These are phyloP conservation scores for Drosophila setifemur DNA, from an alignment of 1,140 invertebrate genomes.

Conservation along the genomic window DNA sequence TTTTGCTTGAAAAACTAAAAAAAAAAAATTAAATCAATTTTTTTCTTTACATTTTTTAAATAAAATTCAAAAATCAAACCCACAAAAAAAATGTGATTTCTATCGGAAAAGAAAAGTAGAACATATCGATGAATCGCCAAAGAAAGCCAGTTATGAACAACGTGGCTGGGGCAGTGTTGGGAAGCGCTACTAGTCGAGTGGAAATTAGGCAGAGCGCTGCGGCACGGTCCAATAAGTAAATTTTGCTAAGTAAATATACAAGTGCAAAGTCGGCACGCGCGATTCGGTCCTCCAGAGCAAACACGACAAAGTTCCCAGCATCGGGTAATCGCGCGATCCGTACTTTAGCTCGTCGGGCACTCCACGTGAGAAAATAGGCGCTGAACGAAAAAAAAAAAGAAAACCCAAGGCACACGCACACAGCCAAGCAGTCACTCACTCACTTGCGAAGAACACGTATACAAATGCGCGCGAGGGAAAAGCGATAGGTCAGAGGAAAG, in stretches of 20 bases:
- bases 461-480: slow-evolving; percentile 42
- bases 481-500: slow-evolving; percentile 41
- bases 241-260: slow-evolving; percentile 40
- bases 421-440: neutral
- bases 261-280: slow-evolving; percentile 11
- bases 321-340: neutral
- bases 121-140: too few relatives aligned
- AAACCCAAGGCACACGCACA: neutral
- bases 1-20: too few relatives aligned
- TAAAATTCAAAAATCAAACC: too few relatives aligned
- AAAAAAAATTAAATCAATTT: too few relatives aligned
- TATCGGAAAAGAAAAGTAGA: too few relatives aligned
- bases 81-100: too few relatives aligned
- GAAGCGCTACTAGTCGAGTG: slow-evolving; percentile 8
- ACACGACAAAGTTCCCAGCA: neutral
- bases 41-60: too few relatives aligned
- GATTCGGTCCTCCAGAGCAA: neutral
- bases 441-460: slow-evolving; percentile 26
- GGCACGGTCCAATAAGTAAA: slow-evolving; percentile 29
- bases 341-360: neutral
- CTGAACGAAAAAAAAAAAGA: slow-evolving; percentile 4
- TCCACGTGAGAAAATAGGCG: slow-evolving; percentile 26
- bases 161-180: neutral
- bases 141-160: neutral
- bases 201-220: slow-evolving; percentile 19